phyloP scores from a whole-genome alignment of 2,888 invertebrate genomes.

The Brachyptera putata region DNA sequence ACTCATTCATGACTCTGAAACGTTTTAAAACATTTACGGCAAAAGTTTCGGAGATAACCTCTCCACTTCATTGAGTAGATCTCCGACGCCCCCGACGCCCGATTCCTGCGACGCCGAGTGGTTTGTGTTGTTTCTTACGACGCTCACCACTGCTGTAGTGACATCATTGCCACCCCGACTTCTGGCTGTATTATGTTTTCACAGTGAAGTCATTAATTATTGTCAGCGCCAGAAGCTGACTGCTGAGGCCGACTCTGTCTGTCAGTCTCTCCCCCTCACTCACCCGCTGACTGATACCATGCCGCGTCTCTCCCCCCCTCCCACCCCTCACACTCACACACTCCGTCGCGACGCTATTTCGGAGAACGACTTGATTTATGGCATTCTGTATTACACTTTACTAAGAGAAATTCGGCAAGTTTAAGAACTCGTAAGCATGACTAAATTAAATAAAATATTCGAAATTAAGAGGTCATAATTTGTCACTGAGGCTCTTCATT shows the following conservation, averaged over 20 bases:
- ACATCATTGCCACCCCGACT: constrained; percentile 8
- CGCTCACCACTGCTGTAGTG: too few species aligned
- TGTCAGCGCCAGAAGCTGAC: constrained; percentile 6
- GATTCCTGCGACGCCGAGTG: constrained; percentile 5
- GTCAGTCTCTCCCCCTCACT: too few species aligned
- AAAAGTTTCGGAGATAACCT: too few species aligned
- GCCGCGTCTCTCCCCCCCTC: not conserved
- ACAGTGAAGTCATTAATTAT: constrained; percentile 16
- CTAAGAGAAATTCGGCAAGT: not conserved
- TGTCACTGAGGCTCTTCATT: constrained; percentile 6
- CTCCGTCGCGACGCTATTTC: constrained; percentile 16
- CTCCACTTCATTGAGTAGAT: not conserved
- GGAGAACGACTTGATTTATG: constrained; percentile 22
- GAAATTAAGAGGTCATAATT: constrained; percentile 8
- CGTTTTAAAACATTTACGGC: too few species aligned
- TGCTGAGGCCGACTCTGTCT: constrained; percentile 6
- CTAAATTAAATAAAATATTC: constrained; percentile 8
- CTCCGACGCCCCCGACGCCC: not conserved
- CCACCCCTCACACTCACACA: not conserved
- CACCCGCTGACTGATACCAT: constrained; percentile 12
- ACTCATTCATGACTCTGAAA: not conserved
- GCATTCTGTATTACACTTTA: constrained; percentile 12
- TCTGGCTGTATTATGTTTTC: constrained; percentile 17
- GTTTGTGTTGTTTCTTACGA: constrained; percentile 9
- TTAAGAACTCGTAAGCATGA: too few species aligned